A percentile compares a stretch with the other conserved stretches of the same genome.
Evolutionary conservation across 2,113 vertebrate species (phyloP).

Genomic region (Leiothrix lutea): DNA sequence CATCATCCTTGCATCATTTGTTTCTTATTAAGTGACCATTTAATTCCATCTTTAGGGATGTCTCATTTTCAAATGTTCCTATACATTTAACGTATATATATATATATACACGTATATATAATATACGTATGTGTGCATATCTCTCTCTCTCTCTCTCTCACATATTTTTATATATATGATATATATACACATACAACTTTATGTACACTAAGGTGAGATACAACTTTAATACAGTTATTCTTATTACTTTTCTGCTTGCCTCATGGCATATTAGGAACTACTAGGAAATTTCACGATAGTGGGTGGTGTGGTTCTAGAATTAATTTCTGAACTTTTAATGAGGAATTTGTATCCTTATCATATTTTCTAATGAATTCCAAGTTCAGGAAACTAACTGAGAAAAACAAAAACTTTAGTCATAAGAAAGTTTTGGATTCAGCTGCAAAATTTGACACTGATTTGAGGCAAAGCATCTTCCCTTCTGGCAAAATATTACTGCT

Average conservation of each 20-base stretch:
- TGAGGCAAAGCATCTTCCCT: constrained; percentile 9
- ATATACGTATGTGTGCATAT: no score
- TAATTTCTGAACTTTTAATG: background rate
- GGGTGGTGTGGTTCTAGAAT: background rate
- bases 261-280: background rate
- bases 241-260: background rate
- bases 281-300: background rate
- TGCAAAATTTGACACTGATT: background rate
- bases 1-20: background rate
- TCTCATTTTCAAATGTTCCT: background rate
- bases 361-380: background rate
- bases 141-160: no score
- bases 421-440: background rate
- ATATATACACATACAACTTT: background rate
- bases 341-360: background rate
- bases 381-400: background rate
- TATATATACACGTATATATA: no score
- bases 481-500: constrained; percentile 13
- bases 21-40: background rate
- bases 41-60: background rate
- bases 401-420: background rate
- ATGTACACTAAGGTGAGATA: background rate
- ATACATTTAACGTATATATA: background rate
- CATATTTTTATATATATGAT: no score
- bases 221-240: background rate